Conservation (phyloP, 2,113 vertebrate genomes). For the Triplophysa tibetana region DNA sequence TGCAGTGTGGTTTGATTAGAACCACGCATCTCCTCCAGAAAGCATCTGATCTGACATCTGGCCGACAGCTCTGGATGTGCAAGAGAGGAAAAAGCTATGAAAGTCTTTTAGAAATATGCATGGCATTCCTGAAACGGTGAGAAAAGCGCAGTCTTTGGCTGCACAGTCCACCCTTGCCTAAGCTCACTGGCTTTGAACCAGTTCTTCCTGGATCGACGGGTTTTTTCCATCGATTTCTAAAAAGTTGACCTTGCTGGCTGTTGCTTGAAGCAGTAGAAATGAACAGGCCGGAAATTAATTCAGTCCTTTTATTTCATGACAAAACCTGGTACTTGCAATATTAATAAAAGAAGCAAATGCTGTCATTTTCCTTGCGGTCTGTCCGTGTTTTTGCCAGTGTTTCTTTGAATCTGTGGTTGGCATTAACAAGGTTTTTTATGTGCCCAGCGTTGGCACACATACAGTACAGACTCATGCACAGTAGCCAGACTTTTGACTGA, state of each 20-base stretch:
- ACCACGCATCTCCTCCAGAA: slow-evolving; percentile 33
- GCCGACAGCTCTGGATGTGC: slow-evolving; percentile 58
- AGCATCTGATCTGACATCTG: slow-evolving; percentile 65
- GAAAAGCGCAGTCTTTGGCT: slow-evolving; percentile 35
- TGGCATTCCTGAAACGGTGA: slow-evolving; percentile 55
- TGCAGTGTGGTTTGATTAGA: slow-evolving; percentile 39
- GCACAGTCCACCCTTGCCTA: slow-evolving; percentile 25
- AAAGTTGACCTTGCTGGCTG: slow-evolving; percentile 21
- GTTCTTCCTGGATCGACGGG: slow-evolving; percentile 24
- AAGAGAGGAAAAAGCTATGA: slow-evolving; percentile 62
- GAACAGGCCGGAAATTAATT: slow-evolving; percentile 20
- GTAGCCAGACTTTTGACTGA: neutral
- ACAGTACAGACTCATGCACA: too few species aligned
- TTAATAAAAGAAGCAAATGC: slow-evolving; percentile 33
- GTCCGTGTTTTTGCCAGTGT: slow-evolving; percentile 18
- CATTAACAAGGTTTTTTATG: slow-evolving; percentile 38
- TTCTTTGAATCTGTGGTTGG: slow-evolving; percentile 15
- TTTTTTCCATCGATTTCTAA: slow-evolving; percentile 40
- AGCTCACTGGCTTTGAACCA: slow-evolving; percentile 38
- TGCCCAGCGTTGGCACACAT: neutral
- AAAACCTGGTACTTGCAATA: neutral
- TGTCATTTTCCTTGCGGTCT: slow-evolving; percentile 14
- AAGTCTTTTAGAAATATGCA: slow-evolving; percentile 68
- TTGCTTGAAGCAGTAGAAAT: slow-evolving; percentile 14
- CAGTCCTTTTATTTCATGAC: slow-evolving; percentile 22